Evolutionary conservation across 2,113 vertebrate species (phyloP), one percentile per base, ranked within the genome.

Genomic region (Dicaeum eximium): DNA sequence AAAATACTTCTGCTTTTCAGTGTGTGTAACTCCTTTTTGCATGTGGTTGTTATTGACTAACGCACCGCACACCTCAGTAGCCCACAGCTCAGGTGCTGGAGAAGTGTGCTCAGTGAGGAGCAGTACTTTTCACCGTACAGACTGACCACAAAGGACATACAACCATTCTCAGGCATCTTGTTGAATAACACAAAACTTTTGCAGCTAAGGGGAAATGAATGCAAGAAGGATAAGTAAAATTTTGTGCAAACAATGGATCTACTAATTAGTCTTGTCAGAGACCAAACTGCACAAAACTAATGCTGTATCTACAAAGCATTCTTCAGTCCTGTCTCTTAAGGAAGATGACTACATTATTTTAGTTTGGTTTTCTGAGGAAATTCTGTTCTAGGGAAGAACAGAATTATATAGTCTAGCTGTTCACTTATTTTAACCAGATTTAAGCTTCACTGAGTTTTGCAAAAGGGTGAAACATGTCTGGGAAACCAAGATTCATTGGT

Each of bases 11-110:
- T 0, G 8, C 19, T 66, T 70, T 83, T 80, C n/a, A 70, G 27
- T 1, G 1, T 4, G 7, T 25, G 6, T 22, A 51, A 23, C 38
- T 83, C 62, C 15, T 25, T 48, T 86, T 35, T 61, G n/a, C 20
- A 8, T 35, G 2, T 8, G 21, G 13, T 6, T 40, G 11, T n/a
- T 86, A 28, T 2, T 44, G n/a, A 56, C 25, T 15, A 7, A 13
- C 8, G 9, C 33, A 45, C 17, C 2, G 3, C 1, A 0, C 15
- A n/a, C 5, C 24, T 48, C n/a, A 38, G 28, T 2, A 54, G 19
- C 17, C 58, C 18, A 7, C 50, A 83, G 18, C 27, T 81, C 47
- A 35, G n/a, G 19, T 38, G 19, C 53, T 70, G 62, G 20, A 27
- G 25, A 54, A 42, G 4, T 14, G 15, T 2, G 47, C 33, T 42